A percentile compares a stretch with the other conserved stretches of the same genome.
These are phyloP conservation scores for Brenthis ino DNA, from an alignment of 2,888 invertebrate species.

Conservation along the genomic window DNA sequence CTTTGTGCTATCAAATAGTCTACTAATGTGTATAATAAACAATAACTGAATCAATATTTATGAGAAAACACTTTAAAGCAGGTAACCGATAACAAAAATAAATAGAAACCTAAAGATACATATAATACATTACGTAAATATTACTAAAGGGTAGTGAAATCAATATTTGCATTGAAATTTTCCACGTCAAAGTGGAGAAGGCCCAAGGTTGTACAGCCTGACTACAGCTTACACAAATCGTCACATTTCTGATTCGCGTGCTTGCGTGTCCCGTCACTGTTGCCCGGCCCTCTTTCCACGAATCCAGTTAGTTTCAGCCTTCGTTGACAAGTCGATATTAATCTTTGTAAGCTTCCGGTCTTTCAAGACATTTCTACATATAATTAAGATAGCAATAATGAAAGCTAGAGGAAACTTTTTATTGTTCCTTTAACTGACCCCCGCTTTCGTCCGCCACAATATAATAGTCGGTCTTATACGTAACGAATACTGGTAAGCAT, in stretches of 20 bases:
- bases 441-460: not conserved
- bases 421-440: not conserved
- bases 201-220: conserved; percentile 28
- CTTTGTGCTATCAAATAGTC: not conserved
- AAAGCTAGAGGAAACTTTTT: not conserved
- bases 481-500: too few relatives aligned
- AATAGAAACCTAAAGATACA: not conserved
- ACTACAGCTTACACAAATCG: conserved; percentile 23
- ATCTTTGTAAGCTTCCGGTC: conserved; percentile 20
- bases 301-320: conserved; percentile 13
- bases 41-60: too few relatives aligned
- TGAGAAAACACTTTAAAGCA: not conserved
- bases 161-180: conserved; percentile 29
- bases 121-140: too few relatives aligned
- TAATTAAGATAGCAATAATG: conserved; percentile 5
- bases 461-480: too few relatives aligned
- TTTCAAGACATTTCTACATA: conserved; percentile 14
- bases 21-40: not conserved
- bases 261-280: conserved; percentile 17
- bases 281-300: conserved; percentile 18
- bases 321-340: conserved; percentile 24
- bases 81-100: not conserved
- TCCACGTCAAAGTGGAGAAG: conserved; percentile 27
- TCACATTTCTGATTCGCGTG: conserved; percentile 30
- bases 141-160: conserved; percentile 21